A percentile compares a stretch with the other conserved stretches of the same genome.
phyloP scores from a whole-genome alignment of 2,113 vertebrate genomes.

The Syrrhaptes paradoxus region DNA sequence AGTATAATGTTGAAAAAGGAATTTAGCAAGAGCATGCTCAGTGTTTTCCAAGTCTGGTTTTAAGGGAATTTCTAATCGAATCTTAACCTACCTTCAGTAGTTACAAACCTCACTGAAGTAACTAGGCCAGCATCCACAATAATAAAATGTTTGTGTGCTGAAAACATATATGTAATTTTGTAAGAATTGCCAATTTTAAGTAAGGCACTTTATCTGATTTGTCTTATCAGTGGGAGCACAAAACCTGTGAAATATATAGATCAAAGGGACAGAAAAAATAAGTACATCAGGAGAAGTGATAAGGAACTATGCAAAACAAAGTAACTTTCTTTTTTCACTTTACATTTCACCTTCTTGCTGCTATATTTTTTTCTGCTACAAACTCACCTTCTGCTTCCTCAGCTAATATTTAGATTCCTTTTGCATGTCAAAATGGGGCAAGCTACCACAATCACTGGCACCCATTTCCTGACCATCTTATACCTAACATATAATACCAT shows the following conservation, averaged over 20 bases:
- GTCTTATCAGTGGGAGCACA: not conserved
- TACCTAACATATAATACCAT: not conserved
- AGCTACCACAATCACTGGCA: constrained; percentile 8
- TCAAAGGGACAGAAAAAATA: not conserved
- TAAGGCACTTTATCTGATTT: not conserved
- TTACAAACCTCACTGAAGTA: not conserved
- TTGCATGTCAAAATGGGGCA: constrained; percentile 31
- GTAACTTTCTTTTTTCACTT: constrained; percentile 33
- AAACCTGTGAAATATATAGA: not conserved
- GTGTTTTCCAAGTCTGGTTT: not conserved
- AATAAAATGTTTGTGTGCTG: constrained; percentile 30
- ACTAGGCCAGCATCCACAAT: not conserved
- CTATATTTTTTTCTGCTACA: constrained; percentile 38
- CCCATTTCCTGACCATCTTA: not conserved
- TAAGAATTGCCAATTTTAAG: not conserved
- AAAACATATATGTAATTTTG: not conserved
- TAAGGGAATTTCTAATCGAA: not conserved
- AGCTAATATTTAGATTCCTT: constrained; percentile 24
- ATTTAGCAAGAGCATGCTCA: not conserved
- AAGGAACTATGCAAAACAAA: not conserved
- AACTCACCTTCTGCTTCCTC: constrained; percentile 49
- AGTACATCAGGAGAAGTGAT: not conserved
- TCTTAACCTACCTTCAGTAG: not conserved
- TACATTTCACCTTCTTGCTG: constrained; percentile 38
- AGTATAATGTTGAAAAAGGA: not conserved